phyloP scores from a whole-genome alignment of 1,140 invertebrate genomes.

The Drusus annulatus region DNA sequence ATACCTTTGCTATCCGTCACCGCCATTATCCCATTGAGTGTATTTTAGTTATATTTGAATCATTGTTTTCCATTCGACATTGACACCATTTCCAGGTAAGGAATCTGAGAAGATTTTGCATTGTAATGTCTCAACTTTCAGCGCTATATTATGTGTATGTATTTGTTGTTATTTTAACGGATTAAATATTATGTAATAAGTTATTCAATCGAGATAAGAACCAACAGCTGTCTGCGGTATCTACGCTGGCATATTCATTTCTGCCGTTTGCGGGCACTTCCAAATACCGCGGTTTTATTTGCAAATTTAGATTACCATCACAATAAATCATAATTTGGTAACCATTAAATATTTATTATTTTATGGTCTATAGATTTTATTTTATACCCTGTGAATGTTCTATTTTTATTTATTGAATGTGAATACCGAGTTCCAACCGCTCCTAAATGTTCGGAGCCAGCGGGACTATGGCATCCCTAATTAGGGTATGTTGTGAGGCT shows the following conservation, averaged over 20 bases:
- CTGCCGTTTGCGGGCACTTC: too few relatives aligned
- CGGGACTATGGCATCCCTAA: too few relatives aligned
- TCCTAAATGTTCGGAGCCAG: too few relatives aligned
- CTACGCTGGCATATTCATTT: too few relatives aligned
- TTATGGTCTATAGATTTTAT: background rate
- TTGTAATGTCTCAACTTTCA: slow-evolving; percentile 28
- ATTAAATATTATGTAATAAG: background rate
- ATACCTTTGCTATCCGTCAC: background rate
- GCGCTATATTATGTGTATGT: background rate
- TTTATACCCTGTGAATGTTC: background rate
- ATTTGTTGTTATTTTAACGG: background rate
- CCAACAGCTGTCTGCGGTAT: background rate
- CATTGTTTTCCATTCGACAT: slow-evolving; percentile 42
- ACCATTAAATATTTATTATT: background rate
- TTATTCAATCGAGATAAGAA: background rate
- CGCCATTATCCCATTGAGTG: slow-evolving; percentile 4
- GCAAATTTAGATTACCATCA: too few relatives aligned
- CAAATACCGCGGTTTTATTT: too few relatives aligned
- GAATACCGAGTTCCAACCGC: too few relatives aligned
- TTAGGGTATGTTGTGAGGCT: too few relatives aligned
- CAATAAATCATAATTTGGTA: too few relatives aligned
- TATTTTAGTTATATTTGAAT: slow-evolving; percentile 20
- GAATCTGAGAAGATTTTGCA: slow-evolving; percentile 26
- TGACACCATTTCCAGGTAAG: slow-evolving; percentile 47
- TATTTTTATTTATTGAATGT: too few relatives aligned